Percentiles rank a stretch among this genome's conserved stretches.
These are phyloP conservation scores for Mormyrus proboscirostris DNA, from an alignment of 2,797 vertebrate genomes.

Conservation along the genomic window DNA sequence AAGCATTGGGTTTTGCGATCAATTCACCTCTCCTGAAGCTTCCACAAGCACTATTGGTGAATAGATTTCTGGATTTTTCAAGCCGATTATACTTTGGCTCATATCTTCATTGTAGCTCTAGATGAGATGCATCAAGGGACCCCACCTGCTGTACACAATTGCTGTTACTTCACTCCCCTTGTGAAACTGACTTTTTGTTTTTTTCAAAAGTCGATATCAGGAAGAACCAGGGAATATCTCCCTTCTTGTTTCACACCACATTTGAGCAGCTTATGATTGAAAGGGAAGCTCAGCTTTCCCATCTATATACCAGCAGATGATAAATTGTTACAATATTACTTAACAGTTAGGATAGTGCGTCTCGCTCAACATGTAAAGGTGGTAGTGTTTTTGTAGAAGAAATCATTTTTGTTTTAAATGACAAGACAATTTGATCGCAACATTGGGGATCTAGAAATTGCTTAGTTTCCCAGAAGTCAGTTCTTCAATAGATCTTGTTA, in stretches of 20 bases:
- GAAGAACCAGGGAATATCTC: neutral
- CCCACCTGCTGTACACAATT: neutral
- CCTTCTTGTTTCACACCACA: neutral
- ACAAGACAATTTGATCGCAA: neutral
- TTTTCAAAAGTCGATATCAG: neutral
- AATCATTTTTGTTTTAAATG: slow-evolving; percentile 1
- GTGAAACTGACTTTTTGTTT: neutral
- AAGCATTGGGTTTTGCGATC: neutral
- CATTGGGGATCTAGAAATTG: neutral
- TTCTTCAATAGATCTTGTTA: neutral
- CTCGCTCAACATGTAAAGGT: neutral
- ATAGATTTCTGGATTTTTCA: slow-evolving; percentile 12
- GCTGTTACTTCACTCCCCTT: neutral
- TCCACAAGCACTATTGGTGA: neutral
- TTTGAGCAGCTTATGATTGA: neutral
- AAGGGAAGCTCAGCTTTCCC: neutral
- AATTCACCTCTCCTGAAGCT: neutral
- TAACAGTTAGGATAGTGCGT: neutral
- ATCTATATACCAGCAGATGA: neutral
- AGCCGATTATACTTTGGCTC: neutral
- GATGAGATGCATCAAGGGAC: neutral
- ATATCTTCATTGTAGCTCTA: neutral
- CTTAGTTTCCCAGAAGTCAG: neutral
- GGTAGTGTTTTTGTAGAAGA: neutral
- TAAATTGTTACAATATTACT: neutral